Conservation (phyloP, 2,797 vertebrate genomes). For the Garrulus glandarius region DNA sequence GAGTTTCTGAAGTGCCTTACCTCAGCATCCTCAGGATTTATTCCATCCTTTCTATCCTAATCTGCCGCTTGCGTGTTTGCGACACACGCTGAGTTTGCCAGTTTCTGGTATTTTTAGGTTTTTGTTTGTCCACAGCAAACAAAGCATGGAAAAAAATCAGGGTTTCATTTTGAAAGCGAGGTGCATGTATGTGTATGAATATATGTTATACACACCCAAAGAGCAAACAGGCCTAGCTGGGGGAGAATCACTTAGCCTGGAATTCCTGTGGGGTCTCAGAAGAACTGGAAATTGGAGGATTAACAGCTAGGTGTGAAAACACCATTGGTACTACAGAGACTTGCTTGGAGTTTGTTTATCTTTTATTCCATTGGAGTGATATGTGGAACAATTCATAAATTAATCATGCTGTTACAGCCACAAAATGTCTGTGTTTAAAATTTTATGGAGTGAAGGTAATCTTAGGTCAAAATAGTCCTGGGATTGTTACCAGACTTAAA, state of each 20-base stretch:
- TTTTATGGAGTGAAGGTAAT: not conserved
- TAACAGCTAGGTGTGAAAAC: not conserved
- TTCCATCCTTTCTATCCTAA: not conserved
- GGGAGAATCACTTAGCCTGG: not conserved
- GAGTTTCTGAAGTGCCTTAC: not conserved
- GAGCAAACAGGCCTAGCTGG: not conserved
- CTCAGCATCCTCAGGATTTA: not conserved
- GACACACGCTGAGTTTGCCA: not conserved
- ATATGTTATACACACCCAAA: not conserved
- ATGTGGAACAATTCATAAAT: not conserved
- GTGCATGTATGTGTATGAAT: not conserved
- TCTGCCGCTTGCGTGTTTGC: not conserved
- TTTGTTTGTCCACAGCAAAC: not conserved
- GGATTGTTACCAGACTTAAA: not conserved
- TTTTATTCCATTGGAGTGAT: not conserved
- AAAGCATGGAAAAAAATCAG: not conserved
- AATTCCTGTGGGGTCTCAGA: not conserved
- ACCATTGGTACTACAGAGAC: not conserved
- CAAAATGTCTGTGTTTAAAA: not conserved
- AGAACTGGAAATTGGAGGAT: not conserved
- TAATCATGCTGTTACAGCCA: not conserved
- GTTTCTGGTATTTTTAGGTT: not conserved
- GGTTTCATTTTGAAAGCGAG: not conserved
- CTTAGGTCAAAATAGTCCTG: not conserved
- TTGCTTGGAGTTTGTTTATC: not conserved